These are phyloP conservation scores for Antennarius striatus DNA, from an alignment of 2,113 vertebrate genomes.

Conservation along the genomic window DNA sequence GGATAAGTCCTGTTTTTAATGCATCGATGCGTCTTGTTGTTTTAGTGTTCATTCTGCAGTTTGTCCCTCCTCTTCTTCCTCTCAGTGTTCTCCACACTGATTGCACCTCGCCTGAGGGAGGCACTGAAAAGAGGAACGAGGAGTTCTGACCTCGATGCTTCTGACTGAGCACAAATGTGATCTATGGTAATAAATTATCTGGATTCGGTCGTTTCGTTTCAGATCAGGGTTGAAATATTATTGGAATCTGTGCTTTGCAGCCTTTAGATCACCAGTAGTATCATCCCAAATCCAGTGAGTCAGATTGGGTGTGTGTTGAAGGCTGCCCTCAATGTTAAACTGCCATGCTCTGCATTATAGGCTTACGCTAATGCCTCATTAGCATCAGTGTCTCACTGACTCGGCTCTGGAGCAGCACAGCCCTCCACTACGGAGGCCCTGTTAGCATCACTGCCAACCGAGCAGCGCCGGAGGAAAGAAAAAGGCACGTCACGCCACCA, in stretches of 20 bases:
- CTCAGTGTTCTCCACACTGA: no score
- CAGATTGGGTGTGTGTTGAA: constrained; percentile 34
- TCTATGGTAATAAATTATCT: no score
- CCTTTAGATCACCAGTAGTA: constrained; percentile 34
- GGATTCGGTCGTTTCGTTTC: no score
- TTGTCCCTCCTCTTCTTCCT: no score
- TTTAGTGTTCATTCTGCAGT: no score
- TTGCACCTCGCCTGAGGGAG: no score
- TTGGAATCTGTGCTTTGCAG: constrained; percentile 19
- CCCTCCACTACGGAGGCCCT: constrained; percentile 15
- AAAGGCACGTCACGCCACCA: not conserved
- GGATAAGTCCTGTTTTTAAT: no score
- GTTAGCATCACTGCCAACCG: constrained; percentile 10
- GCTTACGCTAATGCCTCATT: constrained; percentile 62
- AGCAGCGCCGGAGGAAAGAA: not conserved
- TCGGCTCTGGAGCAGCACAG: constrained; percentile 17
- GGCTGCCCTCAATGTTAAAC: constrained; percentile 48
- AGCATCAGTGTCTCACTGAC: constrained; percentile 44
- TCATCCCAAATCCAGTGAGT: constrained; percentile 44
- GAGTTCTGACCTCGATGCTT: no score
- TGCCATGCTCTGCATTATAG: constrained; percentile 54
- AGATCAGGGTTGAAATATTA: not conserved
- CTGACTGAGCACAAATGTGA: no score
- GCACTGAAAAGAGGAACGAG: no score
- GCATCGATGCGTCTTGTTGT: no score